Conservation (phyloP, 2,888 invertebrate genomes). For the Dermolepida albohirtum region DNA sequence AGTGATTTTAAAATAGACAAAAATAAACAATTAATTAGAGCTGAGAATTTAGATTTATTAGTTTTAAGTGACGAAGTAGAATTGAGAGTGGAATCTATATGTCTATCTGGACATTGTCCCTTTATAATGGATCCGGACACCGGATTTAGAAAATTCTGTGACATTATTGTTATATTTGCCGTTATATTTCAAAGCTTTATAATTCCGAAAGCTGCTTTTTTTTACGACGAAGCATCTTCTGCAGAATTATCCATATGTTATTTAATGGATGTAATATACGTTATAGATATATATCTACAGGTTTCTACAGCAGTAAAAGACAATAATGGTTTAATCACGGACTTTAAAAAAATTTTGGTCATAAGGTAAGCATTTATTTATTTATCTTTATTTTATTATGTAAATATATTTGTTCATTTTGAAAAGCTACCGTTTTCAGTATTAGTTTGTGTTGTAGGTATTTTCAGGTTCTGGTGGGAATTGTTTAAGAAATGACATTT, state of each 20-base stretch:
- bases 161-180: constrained; percentile 33
- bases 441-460: too few relatives aligned
- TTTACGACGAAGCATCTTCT: constrained; percentile 9
- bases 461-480: too few relatives aligned
- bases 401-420: too few relatives aligned
- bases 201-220: constrained; percentile 36
- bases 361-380: constrained; percentile 13
- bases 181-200: constrained; percentile 31
- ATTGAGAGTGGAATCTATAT: constrained; percentile 52
- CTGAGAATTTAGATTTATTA: constrained; percentile 40
- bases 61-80: constrained; percentile 43
- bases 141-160: constrained; percentile 57
- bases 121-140: constrained; percentile 67
- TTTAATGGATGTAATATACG: constrained; percentile 40
- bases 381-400: neutral
- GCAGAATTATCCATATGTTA: constrained; percentile 31
- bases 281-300: constrained; percentile 41
- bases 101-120: constrained; percentile 63
- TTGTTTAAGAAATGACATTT: too few relatives aligned
- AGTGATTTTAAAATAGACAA: neutral
- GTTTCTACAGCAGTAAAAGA: constrained; percentile 37
- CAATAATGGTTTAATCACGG: constrained; percentile 35
- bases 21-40: neutral
- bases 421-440: too few relatives aligned
- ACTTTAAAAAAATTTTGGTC: constrained; percentile 32